phyloP scores from a whole-genome alignment of 2,113 vertebrate species.

The Thunnus maccoyii region DNA sequence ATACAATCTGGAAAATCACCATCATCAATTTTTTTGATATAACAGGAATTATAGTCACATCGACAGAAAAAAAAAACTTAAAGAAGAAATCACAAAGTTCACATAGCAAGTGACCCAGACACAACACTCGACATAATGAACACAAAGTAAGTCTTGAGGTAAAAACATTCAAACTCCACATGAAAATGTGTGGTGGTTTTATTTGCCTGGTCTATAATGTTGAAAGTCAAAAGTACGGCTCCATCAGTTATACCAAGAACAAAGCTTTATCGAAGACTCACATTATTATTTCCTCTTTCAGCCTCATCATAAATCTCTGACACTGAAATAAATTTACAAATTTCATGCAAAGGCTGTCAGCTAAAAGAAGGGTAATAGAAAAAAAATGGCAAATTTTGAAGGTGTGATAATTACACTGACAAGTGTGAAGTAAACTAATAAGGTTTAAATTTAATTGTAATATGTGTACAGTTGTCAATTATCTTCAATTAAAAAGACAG shows the following conservation, averaged over 20 bases:
- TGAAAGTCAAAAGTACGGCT: background rate
- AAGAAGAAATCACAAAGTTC: background rate
- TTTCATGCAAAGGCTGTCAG: background rate
- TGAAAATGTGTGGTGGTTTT: background rate
- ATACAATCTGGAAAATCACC: constrained; percentile 12
- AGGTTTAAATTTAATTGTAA: background rate
- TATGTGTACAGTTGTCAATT: background rate
- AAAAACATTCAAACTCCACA: background rate
- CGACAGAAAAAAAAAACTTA: background rate
- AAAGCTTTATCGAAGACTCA: background rate
- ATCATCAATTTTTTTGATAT: background rate
- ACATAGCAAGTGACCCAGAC: background rate
- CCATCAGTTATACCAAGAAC: background rate
- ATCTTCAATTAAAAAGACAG: background rate
- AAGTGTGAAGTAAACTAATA: background rate
- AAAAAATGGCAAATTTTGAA: background rate
- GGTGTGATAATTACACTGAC: background rate
- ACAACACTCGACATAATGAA: background rate
- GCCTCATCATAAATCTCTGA: background rate
- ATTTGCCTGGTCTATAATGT: background rate
- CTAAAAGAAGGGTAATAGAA: background rate
- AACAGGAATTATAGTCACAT: background rate
- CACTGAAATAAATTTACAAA: background rate
- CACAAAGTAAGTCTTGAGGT: background rate
- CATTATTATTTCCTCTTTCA: background rate